A percentile compares a stretch with the other conserved stretches of the same genome.
Conservation (phyloP, 2,113 vertebrate species). For the Sphyrna mokarran region DNA sequence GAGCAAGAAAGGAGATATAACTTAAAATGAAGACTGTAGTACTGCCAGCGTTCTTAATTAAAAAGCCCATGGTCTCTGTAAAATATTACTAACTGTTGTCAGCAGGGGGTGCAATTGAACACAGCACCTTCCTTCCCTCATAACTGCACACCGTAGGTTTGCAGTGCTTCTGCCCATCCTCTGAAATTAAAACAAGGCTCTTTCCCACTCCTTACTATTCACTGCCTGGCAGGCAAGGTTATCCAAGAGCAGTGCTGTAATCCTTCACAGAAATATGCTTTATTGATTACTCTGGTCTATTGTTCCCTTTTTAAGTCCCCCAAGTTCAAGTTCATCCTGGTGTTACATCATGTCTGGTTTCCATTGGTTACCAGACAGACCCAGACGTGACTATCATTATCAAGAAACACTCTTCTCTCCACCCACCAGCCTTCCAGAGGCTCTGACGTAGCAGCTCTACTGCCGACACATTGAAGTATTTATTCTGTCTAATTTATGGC, state of each 20-base stretch:
- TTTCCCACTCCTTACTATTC: conserved; percentile 66
- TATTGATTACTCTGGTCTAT: conserved; percentile 88
- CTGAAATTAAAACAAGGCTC: conserved; percentile 52
- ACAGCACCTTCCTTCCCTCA: conserved; percentile 9
- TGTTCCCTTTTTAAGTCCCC: conserved; percentile 85
- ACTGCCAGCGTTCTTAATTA: background rate
- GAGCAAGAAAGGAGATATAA: background rate
- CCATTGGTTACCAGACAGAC: conserved; percentile 88
- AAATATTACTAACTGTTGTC: conserved; percentile 20
- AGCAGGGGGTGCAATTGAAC: conserved; percentile 30
- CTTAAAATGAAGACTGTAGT: background rate
- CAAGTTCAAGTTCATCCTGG: conserved; percentile 94
- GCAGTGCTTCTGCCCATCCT: conserved; percentile 21
- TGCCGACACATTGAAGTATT: conserved; percentile 76
- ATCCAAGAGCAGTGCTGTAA: conserved; percentile 76
- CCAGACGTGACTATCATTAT: conserved; percentile 94
- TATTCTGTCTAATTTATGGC: conserved; percentile 75
- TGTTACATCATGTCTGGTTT: conserved; percentile 99
- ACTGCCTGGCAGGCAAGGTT: conserved; percentile 75
- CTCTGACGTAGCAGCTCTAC: conserved; percentile 58
- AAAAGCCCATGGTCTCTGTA: background rate
- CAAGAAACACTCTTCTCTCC: conserved; percentile 68
- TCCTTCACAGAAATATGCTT: conserved; percentile 87
- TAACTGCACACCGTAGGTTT: background rate
- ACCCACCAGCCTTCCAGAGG: conserved; percentile 63